Evolutionary conservation across 2,113 vertebrate genomes (phyloP), one percentile per base, ranked within the genome.

Genomic region (Apodemus sylvaticus): DNA sequence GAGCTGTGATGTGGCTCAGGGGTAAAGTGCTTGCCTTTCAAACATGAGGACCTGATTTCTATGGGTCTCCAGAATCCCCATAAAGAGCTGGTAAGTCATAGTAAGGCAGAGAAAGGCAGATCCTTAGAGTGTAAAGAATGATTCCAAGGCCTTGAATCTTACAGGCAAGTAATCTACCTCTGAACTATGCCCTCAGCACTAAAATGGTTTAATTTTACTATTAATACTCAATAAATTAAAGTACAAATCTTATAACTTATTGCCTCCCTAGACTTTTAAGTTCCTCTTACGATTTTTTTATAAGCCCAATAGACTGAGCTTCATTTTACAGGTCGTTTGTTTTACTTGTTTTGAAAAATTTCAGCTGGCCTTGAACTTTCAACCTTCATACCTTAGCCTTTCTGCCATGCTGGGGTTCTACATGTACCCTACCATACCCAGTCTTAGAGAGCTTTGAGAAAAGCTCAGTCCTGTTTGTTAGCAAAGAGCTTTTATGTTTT

Each of bases 381-480:
- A 77, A 34, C 26, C 24, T 89, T 60, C 10, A 6, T 22, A 13
- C 4, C 11, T 34, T 12, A 77, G 53, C 19, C 55, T 76, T 29
- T n/a, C 39, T 8, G 3, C 6, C 31, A 20, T 48, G 29, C 71
- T 10, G 6, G 71, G 55, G 34, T 77, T 36, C 34, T 2, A 19
- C 16, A 2, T 55, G 24, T 58, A 8, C 26, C 9, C 36, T 8
- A 48, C 68, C 4, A 73, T 31, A 53, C 1, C 12, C 6, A 71
- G 36, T 24, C 20, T 39, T 36, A n/a, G 48, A 88, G 36, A 87
- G 29, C 17, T 68, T 68, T 64, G 24, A 91, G 78, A 79, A 48
- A 89, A 91, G 82, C 45, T 79, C 22, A 3, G 81, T 55, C 68
- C 42, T 77, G 83, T 55, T 55, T 76, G 74, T 90, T 90, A 96